Conservation (phyloP, 2,797 vertebrate species). For the Argyrosomus regius region DNA sequence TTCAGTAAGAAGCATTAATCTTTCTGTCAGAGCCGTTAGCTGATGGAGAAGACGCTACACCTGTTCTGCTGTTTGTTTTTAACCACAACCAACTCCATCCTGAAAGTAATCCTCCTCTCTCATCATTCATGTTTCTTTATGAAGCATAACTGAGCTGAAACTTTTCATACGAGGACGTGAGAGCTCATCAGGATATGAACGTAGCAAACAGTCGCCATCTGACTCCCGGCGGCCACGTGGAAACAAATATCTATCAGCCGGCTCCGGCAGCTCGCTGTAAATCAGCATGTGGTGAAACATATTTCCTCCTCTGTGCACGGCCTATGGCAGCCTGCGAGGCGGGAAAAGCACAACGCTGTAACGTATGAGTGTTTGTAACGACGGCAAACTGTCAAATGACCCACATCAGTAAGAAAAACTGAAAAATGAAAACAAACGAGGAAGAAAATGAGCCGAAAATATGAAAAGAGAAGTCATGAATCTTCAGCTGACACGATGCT, state of each 20-base stretch:
- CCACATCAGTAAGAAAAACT: slow-evolving; percentile 66
- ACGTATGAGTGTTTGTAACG: slow-evolving; percentile 78
- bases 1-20: not conserved
- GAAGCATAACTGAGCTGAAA: slow-evolving; percentile 36
- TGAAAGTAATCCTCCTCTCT: slow-evolving; percentile 6
- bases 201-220: slow-evolving; percentile 49
- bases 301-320: slow-evolving; percentile 55
- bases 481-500: slow-evolving; percentile 75
- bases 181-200: slow-evolving; percentile 61
- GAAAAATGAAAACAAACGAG: slow-evolving; percentile 83
- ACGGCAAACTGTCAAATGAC: slow-evolving; percentile 83
- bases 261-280: slow-evolving; percentile 56
- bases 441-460: slow-evolving; percentile 81
- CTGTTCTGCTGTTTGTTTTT: not conserved
- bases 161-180: slow-evolving; percentile 38
- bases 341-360: slow-evolving; percentile 49
- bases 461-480: slow-evolving; percentile 77
- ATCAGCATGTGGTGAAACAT: slow-evolving; percentile 71
- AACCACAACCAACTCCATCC: not conserved
- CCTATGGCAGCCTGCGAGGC: slow-evolving; percentile 47
- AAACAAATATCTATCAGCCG: slow-evolving; percentile 67
- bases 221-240: slow-evolving; percentile 52
- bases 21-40: not conserved
- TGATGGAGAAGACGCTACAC: not conserved
- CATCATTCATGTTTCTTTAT: slow-evolving; percentile 25